Conservation (phyloP, 2,113 vertebrate species). For the Nyctereutes procyonoides region DNA sequence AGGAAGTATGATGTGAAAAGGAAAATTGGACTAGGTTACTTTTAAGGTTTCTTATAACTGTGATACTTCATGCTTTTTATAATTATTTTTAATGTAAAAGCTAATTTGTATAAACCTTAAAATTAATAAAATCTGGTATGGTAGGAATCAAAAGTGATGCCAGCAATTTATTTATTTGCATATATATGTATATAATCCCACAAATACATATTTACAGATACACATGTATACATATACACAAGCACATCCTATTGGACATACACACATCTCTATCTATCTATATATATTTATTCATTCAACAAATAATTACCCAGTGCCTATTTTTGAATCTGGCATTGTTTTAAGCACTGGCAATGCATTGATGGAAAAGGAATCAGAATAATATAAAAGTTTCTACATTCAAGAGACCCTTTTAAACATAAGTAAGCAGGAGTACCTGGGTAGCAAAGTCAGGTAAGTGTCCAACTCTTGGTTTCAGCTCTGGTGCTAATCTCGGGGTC, state of each 20-base stretch:
- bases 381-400: background rate
- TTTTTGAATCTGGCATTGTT: conserved; percentile 28
- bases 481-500: background rate
- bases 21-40: background rate
- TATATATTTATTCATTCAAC: background rate
- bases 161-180: conserved; percentile 4
- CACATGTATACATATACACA: background rate
- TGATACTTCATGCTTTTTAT: background rate
- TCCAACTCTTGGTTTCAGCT: background rate
- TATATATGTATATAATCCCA: background rate
- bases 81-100: background rate
- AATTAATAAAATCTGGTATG: background rate
- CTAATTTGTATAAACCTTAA: background rate
- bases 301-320: background rate
- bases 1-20: background rate
- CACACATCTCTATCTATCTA: background rate
- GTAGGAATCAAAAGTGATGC: background rate
- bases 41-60: background rate
- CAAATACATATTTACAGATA: background rate
- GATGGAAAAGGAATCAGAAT: accelerated
- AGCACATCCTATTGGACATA: background rate
- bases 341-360: background rate
- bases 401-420: background rate
- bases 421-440: background rate
- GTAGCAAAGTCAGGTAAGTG: background rate